Percentiles rank a stretch among this genome's conserved stretches.
These are phyloP conservation scores for Anastatus disparis DNA, from an alignment of 1,140 invertebrate genomes.

Conservation along the genomic window DNA sequence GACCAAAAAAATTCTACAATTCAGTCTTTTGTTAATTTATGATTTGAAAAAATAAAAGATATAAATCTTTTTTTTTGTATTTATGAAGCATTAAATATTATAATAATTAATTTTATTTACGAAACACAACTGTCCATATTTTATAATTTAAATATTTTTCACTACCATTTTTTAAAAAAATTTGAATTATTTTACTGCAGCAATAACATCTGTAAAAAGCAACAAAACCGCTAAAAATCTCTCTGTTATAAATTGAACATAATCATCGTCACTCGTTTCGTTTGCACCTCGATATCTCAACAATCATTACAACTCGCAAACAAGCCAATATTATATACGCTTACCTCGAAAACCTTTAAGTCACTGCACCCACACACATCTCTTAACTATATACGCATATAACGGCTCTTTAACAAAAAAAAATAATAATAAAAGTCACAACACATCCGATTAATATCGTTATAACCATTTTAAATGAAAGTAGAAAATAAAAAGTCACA, in stretches of 20 bases:
- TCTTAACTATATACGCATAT: not conserved
- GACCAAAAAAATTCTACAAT: too few species aligned
- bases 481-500: not conserved
- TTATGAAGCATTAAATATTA: too few species aligned
- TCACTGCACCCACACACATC: conserved; percentile 24
- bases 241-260: conserved; percentile 17
- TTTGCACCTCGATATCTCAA: not conserved
- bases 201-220: not conserved
- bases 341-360: not conserved
- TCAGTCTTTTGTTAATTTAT: too few species aligned
- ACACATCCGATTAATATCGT: not conserved
- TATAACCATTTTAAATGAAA: not conserved
- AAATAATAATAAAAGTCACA: not conserved
- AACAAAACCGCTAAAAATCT: too few species aligned
- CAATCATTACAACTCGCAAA: not conserved
- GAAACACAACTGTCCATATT: too few species aligned
- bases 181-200: too few species aligned
- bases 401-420: conserved; percentile 16
- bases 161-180: too few species aligned
- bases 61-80: too few species aligned
- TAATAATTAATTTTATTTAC: too few species aligned
- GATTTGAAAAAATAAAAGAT: too few species aligned
- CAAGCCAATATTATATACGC: conserved; percentile 32
- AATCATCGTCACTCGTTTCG: conserved; percentile 21
- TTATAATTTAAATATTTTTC: too few species aligned